These are phyloP conservation scores for Hozukius guyotensis DNA, from an alignment of 2,797 vertebrate genomes.

Conservation along the genomic window DNA sequence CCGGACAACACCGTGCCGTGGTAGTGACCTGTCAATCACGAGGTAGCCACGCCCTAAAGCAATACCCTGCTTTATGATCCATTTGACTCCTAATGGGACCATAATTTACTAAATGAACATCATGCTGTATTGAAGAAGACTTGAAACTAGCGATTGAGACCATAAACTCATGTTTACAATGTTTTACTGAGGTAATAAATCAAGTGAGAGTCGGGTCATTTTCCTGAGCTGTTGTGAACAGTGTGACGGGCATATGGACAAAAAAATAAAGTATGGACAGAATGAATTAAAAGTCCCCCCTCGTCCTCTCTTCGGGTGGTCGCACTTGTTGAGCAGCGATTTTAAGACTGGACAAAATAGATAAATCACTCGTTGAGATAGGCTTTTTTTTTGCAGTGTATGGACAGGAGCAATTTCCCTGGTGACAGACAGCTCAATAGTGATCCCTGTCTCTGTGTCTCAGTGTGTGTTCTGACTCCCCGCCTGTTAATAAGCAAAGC, in stretches of 20 bases:
- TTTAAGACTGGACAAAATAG: conserved; percentile 22
- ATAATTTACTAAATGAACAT: neutral
- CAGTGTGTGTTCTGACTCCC: conserved; percentile 66
- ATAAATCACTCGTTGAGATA: conserved; percentile 27
- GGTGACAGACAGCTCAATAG: conserved; percentile 66
- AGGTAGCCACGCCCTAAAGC: neutral
- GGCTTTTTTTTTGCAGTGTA: conserved; percentile 7
- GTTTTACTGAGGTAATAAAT: neutral
- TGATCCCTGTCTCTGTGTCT: conserved; percentile 62
- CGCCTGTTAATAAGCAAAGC: conserved; percentile 73
- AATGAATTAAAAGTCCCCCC: neutral
- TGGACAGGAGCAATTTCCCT: conserved; percentile 55
- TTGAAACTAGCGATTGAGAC: neutral
- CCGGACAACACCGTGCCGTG: neutral
- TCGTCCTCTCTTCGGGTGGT: conserved; percentile 21
- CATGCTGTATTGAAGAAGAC: neutral
- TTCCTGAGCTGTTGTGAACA: neutral
- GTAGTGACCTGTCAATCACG: neutral
- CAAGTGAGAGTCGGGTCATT: neutral
- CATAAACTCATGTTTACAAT: neutral
- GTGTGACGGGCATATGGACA: conserved; percentile 4
- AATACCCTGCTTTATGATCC: neutral
- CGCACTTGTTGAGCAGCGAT: conserved; percentile 20
- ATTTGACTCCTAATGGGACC: neutral
- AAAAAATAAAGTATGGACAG: neutral